These are phyloP conservation scores for Agrotis clavis DNA, from an alignment of 2,888 invertebrate species.

Conservation along the genomic window DNA sequence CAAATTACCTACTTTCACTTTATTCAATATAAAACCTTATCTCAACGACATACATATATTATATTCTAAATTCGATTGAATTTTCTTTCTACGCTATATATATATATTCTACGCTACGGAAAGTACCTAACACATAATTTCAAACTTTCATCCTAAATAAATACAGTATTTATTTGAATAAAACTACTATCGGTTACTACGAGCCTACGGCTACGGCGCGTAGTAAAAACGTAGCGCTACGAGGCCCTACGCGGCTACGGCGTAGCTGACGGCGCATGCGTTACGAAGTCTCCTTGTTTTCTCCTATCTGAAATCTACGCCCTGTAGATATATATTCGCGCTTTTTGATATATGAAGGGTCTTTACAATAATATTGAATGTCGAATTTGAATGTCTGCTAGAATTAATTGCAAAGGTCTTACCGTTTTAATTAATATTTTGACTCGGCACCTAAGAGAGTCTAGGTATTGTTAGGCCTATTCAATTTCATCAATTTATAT, in stretches of 20 bases:
- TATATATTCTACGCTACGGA: too few relatives aligned
- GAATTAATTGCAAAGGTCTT: conserved; percentile 34
- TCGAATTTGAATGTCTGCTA: conserved; percentile 38
- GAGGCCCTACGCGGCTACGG: conserved; percentile 52
- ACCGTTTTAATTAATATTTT: conserved; percentile 26
- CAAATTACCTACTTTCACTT: conserved; percentile 9
- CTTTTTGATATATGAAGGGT: conserved; percentile 23
- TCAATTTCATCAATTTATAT: conserved; percentile 16
- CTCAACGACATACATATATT: conserved; percentile 1
- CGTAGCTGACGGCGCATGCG: conserved; percentile 57
- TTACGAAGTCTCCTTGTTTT: conserved; percentile 34
- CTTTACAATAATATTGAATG: conserved; percentile 44
- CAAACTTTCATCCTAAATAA: conserved; percentile 26
- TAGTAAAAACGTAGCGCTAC: conserved; percentile 62
- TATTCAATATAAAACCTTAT: conserved; percentile 31
- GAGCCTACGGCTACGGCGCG: conserved; percentile 50
- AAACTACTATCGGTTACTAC: conserved; percentile 49
- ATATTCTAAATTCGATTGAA: conserved; percentile 26
- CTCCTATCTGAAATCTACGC: conserved; percentile 47
- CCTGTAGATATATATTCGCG: conserved; percentile 42
- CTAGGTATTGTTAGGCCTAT: conserved; percentile 14
- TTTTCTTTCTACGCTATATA: not conserved
- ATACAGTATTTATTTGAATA: conserved; percentile 46
- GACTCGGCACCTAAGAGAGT: conserved; percentile 2
- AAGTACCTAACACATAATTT: conserved; percentile 32